These are phyloP conservation scores for Eleutherodactylus coqui DNA, from an alignment of 2,797 vertebrate genomes.

Conservation along the genomic window DNA sequence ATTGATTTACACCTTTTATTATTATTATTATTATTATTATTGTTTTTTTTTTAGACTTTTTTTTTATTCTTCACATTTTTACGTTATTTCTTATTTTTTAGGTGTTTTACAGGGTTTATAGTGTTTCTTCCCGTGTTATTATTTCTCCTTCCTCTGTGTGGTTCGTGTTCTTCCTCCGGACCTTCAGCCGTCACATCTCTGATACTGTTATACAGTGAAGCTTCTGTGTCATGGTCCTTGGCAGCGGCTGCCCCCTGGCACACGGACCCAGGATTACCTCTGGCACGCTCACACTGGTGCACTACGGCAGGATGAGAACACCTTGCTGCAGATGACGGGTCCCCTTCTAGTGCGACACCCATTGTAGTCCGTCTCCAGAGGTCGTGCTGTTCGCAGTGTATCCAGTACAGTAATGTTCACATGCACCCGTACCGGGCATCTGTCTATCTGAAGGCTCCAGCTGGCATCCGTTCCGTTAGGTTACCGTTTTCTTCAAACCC, in stretches of 20 bases:
- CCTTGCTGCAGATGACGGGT: not conserved
- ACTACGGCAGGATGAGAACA: slow-evolving; percentile 14
- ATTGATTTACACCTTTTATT: too few relatives aligned
- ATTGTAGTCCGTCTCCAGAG: not conserved
- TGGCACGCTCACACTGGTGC: slow-evolving; percentile 10
- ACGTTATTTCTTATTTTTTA: not conserved
- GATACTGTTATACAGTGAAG: not conserved
- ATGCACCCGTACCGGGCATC: too few relatives aligned
- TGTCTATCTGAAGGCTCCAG: too few relatives aligned
- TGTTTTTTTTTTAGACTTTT: too few relatives aligned
- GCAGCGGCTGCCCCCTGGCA: slow-evolving; percentile 23
- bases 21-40: too few relatives aligned
- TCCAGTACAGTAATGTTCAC: too few relatives aligned
- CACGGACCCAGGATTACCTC: not conserved
- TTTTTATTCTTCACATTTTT: not conserved
- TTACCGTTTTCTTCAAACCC: too few relatives aligned
- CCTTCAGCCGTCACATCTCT: not conserved
- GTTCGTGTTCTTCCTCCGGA: too few relatives aligned
- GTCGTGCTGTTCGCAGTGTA: too few relatives aligned
- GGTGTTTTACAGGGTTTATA: not conserved
- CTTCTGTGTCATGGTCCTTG: slow-evolving; percentile 24
- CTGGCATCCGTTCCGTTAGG: too few relatives aligned
- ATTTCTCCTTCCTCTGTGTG: too few relatives aligned
- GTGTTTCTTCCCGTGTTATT: not conserved
- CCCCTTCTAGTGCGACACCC: not conserved